Percentiles rank a stretch among this genome's conserved stretches.
Conservation (phyloP, 2,113 vertebrate species). For the Ptilonorhynchus violaceus region DNA sequence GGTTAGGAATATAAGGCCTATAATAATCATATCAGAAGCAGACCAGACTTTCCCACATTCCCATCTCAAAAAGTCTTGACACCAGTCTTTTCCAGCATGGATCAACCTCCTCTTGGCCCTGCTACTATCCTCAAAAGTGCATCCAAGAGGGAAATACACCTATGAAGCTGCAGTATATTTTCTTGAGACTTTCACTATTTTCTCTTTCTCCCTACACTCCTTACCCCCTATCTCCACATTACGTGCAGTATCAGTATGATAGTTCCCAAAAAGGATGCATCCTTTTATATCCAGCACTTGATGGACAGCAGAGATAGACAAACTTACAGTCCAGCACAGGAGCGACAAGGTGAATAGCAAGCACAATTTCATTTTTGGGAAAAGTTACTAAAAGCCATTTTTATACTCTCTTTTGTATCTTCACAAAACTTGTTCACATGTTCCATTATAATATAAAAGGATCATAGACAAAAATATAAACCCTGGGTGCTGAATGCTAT, state of each 20-base stretch:
- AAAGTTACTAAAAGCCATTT: neutral
- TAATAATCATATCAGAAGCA: neutral
- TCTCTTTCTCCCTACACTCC: neutral
- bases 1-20: neutral
- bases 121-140: neutral
- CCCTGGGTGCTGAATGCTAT: neutral
- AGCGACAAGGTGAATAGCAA: neutral
- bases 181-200: neutral
- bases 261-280: neutral
- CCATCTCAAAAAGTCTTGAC: neutral
- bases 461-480: neutral
- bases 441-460: neutral
- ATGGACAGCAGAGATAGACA: neutral
- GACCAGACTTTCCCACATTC: neutral
- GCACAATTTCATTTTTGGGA: neutral
- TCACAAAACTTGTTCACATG: neutral
- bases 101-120: neutral
- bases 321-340: neutral
- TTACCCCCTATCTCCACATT: fast-evolving
- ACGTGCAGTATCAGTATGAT: neutral
- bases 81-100: neutral
- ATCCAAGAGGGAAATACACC: neutral
- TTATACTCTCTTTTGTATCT: neutral
- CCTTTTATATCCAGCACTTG: neutral
- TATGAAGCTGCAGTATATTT: neutral